Conservation (phyloP, 2,113 vertebrate species). For the Protobothrops flavoviridis region DNA sequence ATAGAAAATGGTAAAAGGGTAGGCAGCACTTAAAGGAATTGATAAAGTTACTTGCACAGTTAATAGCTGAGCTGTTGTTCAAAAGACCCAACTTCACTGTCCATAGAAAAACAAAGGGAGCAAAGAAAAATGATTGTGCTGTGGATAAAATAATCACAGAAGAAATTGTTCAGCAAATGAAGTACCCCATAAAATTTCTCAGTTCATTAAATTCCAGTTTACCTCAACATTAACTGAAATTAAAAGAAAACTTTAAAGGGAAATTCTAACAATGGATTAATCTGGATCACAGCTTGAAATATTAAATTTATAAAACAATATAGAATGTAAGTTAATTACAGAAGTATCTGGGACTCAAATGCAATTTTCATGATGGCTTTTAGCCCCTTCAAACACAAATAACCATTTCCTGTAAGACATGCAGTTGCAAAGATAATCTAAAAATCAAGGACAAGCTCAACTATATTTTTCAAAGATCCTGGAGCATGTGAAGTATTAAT, state of each 20-base stretch:
- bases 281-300: not conserved
- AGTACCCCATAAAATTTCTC: not conserved
- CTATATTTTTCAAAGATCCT: too few relatives aligned
- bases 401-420: not conserved
- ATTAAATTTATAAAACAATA: not conserved
- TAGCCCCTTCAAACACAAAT: not conserved
- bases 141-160: not conserved
- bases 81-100: not conserved
- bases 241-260: not conserved
- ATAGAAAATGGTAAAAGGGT: not conserved
- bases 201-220: not conserved
- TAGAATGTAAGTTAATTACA: not conserved
- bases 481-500: too few relatives aligned
- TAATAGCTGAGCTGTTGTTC: not conserved
- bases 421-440: not conserved
- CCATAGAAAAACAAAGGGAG: not conserved
- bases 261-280: not conserved
- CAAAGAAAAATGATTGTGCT: not conserved
- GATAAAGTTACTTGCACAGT: not conserved
- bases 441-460: not conserved
- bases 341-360: not conserved
- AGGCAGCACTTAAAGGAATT: not conserved
- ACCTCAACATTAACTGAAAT: not conserved
- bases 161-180: not conserved
- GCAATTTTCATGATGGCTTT: not conserved